Evolutionary conservation across 2,113 vertebrate species (phyloP).

Genomic region (Hippocampus mohnikei): DNA sequence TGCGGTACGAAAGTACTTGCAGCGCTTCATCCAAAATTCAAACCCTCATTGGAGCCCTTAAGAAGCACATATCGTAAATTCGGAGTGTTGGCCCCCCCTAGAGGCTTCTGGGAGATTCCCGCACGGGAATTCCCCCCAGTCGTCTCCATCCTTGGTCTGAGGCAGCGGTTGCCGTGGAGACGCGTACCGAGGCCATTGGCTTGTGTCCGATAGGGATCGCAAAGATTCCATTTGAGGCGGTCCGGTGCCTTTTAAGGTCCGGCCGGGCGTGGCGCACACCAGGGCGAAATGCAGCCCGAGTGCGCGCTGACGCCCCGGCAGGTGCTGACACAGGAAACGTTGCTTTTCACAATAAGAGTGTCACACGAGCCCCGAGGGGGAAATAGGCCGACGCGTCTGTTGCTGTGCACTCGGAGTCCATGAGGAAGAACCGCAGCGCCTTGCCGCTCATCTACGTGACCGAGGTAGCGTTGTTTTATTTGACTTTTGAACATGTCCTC

Average conservation of each 20-base stretch:
- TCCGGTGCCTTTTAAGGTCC: slow-evolving; percentile 1
- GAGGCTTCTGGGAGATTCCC: background rate
- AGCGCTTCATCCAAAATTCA: too few relatives aligned
- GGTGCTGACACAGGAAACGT: slow-evolving; percentile 1
- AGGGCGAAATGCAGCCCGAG: background rate
- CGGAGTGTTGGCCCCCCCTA: background rate
- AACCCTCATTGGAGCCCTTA: too few relatives aligned
- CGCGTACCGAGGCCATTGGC: background rate
- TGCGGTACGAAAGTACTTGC: background rate
- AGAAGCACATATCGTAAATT: background rate
- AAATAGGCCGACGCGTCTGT: background rate
- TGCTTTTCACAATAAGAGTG: slow-evolving; percentile 3
- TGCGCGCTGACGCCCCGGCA: background rate
- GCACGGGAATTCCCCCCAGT: background rate
- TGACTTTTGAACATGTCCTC: background rate
- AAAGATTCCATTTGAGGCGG: background rate
- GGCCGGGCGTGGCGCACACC: background rate
- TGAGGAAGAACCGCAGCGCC: slow-evolving; percentile 6
- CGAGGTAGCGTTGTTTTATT: background rate
- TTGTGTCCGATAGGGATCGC: background rate
- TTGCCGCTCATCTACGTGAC: slow-evolving; percentile 7
- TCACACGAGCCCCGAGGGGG: background rate
- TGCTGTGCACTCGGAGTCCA: background rate
- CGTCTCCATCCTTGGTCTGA: background rate
- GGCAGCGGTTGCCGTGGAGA: background rate